phyloP scores from a whole-genome alignment of 1,140 invertebrate species.

The Vanessa atalanta region DNA sequence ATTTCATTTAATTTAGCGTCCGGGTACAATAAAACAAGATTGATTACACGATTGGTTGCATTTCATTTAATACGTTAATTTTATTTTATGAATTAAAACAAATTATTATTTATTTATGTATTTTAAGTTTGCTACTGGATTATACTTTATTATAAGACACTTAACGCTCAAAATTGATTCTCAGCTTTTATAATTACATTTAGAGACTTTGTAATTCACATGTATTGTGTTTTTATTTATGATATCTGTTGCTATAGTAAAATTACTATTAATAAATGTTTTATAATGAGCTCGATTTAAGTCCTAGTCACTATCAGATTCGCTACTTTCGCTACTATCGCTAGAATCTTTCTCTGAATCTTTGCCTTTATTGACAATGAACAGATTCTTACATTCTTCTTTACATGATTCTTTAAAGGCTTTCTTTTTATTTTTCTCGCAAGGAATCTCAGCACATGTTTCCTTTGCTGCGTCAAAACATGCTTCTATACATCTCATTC shows the following conservation, averaged over 20 bases:
- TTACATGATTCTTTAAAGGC: conserved; percentile 37
- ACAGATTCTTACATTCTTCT: conserved; percentile 40
- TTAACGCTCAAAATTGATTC: too few relatives aligned
- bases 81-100: neutral
- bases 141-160: too few relatives aligned
- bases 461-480: conserved; percentile 16
- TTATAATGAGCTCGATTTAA: too few relatives aligned
- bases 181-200: too few relatives aligned
- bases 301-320: neutral
- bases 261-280: too few relatives aligned
- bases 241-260: too few relatives aligned
- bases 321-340: neutral
- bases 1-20: conserved; percentile 8
- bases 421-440: conserved; percentile 27
- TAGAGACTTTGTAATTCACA: too few relatives aligned
- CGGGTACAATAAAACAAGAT: neutral
- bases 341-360: neutral
- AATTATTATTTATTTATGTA: neutral
- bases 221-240: too few relatives aligned
- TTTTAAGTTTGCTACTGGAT: too few relatives aligned
- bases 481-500: conserved; percentile 29
- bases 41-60: neutral
- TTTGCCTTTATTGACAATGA: conserved; percentile 7
- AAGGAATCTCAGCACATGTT: conserved; percentile 27
- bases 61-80: conserved; percentile 1